These are phyloP conservation scores for Okapia johnstoni DNA, from an alignment of 2,113 vertebrate genomes.

Conservation along the genomic window DNA sequence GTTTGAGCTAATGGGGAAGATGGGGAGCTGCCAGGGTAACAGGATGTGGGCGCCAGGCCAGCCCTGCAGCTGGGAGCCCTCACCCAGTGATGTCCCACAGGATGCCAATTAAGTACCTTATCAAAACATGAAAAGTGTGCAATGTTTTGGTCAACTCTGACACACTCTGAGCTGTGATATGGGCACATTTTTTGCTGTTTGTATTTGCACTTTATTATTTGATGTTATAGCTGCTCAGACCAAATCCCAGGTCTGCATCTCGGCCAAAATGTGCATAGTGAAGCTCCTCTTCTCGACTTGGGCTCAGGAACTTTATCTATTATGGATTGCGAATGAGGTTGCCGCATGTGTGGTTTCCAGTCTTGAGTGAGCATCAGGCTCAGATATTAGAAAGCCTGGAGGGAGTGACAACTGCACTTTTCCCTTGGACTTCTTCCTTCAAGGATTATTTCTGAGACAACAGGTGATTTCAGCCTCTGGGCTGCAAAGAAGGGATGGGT, in stretches of 20 bases:
- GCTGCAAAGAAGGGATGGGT: not conserved
- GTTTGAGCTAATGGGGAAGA: slow-evolving; percentile 40
- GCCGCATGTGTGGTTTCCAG: slow-evolving; percentile 19
- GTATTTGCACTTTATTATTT: slow-evolving; percentile 61
- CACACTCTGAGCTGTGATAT: not conserved
- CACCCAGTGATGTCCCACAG: not conserved
- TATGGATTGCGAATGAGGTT: slow-evolving; percentile 48
- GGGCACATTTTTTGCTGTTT: slow-evolving; percentile 55
- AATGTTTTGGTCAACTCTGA: slow-evolving; percentile 41
- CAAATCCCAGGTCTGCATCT: slow-evolving; percentile 40
- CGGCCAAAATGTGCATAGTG: slow-evolving; percentile 48
- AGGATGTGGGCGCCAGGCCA: not conserved
- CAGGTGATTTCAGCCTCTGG: slow-evolving; percentile 4
- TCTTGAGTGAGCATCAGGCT: not conserved
- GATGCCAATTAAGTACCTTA: slow-evolving; percentile 21
- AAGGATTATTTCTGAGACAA: slow-evolving; percentile 16
- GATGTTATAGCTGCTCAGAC: slow-evolving; percentile 50
- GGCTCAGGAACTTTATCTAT: slow-evolving; percentile 60
- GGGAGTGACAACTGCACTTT: not conserved
- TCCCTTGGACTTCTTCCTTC: not conserved
- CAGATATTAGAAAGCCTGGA: not conserved
- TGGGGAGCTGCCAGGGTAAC: slow-evolving; percentile 19
- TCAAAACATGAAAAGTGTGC: slow-evolving; percentile 35
- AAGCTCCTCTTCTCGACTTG: slow-evolving; percentile 42
- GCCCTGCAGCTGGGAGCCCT: not conserved